Conservation (phyloP, 2,888 invertebrate species). For the Chrysolina oricalcia region DNA sequence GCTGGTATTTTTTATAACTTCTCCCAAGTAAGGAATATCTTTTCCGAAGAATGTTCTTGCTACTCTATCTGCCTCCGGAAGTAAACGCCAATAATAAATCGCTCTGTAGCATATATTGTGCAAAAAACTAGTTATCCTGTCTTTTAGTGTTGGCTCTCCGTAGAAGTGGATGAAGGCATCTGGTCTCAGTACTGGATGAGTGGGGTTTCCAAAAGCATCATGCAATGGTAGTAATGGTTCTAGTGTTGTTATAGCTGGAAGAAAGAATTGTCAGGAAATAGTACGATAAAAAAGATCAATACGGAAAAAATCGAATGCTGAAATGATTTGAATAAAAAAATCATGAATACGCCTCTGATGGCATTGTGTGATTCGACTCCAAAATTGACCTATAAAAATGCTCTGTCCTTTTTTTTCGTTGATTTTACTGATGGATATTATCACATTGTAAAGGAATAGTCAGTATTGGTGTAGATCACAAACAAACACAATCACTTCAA, state of each 20-base stretch:
- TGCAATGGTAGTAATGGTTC: slow-evolving; percentile 24
- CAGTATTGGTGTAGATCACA: too few relatives aligned
- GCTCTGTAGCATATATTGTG: slow-evolving; percentile 12
- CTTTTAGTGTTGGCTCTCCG: slow-evolving; percentile 29
- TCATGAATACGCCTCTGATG: too few relatives aligned
- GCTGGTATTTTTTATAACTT: slow-evolving; percentile 51
- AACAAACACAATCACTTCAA: too few relatives aligned
- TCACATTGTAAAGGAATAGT: too few relatives aligned
- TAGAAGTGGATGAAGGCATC: slow-evolving; percentile 31
- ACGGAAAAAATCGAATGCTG: too few relatives aligned
- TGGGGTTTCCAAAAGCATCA: slow-evolving; percentile 39
- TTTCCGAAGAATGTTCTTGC: slow-evolving; percentile 46
- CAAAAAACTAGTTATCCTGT: slow-evolving; percentile 33
- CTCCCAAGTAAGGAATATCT: slow-evolving; percentile 53
- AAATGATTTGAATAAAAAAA: too few relatives aligned
- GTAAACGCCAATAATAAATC: slow-evolving; percentile 31
- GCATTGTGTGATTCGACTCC: too few relatives aligned
- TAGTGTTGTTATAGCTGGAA: slow-evolving; percentile 36
- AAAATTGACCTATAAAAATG: too few relatives aligned
- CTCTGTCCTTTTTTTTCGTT: too few relatives aligned
- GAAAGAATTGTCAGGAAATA: background rate
- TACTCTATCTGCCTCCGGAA: slow-evolving; percentile 51
- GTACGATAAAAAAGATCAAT: too few relatives aligned
- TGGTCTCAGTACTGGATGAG: slow-evolving; percentile 39
- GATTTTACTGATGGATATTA: too few relatives aligned